Percentiles rank a stretch among this genome's conserved stretches.
These are phyloP conservation scores for Opisthocomus hoazin DNA, from an alignment of 2,113 vertebrate species.

Conservation along the genomic window DNA sequence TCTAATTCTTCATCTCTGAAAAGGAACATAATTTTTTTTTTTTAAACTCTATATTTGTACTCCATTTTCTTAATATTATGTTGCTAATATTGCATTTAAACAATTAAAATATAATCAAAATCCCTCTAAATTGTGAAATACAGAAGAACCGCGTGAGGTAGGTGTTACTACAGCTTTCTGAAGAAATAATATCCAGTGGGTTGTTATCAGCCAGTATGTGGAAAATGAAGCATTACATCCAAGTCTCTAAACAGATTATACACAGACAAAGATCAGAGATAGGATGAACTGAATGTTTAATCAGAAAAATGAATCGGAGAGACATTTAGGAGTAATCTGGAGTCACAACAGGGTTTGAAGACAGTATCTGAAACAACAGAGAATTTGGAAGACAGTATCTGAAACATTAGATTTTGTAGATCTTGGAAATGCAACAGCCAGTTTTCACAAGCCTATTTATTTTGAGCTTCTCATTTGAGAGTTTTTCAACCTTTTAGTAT, in stretches of 20 bases:
- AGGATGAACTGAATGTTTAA: neutral
- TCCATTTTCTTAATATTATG: neutral
- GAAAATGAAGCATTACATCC: neutral
- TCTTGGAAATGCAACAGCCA: neutral
- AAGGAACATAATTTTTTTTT: neutral
- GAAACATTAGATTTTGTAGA: neutral
- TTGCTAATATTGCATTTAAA: neutral
- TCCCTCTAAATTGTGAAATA: neutral
- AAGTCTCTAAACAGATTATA: neutral
- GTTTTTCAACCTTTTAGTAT: neutral
- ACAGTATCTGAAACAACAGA: neutral
- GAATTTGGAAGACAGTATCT: neutral
- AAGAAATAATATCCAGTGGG: neutral
- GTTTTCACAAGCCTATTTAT: neutral
- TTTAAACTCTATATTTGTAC: neutral
- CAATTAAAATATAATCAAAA: neutral
- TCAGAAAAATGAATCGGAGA: neutral
- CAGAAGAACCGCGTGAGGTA: fast-evolving
- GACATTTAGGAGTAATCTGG: neutral
- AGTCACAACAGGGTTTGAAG: fast-evolving
- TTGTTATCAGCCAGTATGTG: neutral
- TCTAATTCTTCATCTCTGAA: neutral
- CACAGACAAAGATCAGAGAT: neutral
- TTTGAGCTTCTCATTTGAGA: neutral
- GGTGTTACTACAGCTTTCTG: neutral